Conservation (phyloP, 2,797 vertebrate genomes). For the Melanotaenia parkinsoni region DNA sequence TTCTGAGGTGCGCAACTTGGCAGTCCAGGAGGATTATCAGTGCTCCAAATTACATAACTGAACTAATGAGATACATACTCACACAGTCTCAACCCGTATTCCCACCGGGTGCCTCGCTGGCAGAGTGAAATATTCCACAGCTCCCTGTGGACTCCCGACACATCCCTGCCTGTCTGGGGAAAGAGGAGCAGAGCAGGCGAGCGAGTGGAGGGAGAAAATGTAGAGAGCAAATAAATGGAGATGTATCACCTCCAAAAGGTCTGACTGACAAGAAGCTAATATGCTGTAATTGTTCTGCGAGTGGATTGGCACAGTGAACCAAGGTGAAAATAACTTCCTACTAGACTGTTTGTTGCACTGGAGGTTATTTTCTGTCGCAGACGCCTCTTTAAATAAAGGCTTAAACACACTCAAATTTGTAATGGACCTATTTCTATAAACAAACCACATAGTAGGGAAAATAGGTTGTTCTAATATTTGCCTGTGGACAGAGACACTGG, state of each 20-base stretch:
- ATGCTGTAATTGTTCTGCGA: constrained; percentile 74
- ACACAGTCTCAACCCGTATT: constrained; percentile 80
- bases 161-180: constrained; percentile 77
- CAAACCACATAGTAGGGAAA: constrained; percentile 36
- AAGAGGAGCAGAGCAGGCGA: constrained; percentile 60
- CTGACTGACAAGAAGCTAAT: constrained; percentile 81
- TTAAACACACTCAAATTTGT: constrained; percentile 40
- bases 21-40: constrained; percentile 85
- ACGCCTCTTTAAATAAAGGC: constrained; percentile 72
- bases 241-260: constrained; percentile 77
- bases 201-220: constrained; percentile 54
- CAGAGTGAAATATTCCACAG: constrained; percentile 80
- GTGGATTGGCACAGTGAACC: constrained; percentile 59
- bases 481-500: constrained; percentile 50
- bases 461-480: constrained; percentile 46
- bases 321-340: constrained; percentile 67
- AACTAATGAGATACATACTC: constrained; percentile 87
- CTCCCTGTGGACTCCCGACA: constrained; percentile 77
- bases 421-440: constrained; percentile 56
- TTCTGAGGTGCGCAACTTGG: constrained; percentile 80
- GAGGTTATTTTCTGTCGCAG: constrained; percentile 49
- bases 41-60: constrained; percentile 86
- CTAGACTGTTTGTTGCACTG: constrained; percentile 58
- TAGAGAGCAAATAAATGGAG: constrained; percentile 76
- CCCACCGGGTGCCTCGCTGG: constrained; percentile 78